Conservation (phyloP, 2,113 vertebrate species). For the Lichenostomus cassidix region DNA sequence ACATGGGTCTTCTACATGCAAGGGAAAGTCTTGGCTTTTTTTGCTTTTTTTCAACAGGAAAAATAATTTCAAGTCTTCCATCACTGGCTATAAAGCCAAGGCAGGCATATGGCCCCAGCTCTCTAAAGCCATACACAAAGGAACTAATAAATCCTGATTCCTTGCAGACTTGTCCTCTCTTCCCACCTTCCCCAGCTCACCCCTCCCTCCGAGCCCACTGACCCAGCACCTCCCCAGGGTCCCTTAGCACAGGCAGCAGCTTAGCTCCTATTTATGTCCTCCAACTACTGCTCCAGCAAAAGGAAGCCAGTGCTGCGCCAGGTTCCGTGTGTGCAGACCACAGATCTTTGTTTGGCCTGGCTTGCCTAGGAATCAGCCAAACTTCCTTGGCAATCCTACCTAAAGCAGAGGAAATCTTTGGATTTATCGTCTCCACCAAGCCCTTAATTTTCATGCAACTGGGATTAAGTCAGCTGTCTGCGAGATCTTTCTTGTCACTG, state of each 20-base stretch:
- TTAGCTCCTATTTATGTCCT: conserved; percentile 34
- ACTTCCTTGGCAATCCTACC: conserved; percentile 21
- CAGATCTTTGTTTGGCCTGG: conserved; percentile 7
- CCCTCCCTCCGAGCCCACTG: not conserved
- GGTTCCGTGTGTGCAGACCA: conserved; percentile 1
- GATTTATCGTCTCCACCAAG: not conserved
- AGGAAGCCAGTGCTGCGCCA: not conserved
- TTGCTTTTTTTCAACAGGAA: conserved; percentile 5
- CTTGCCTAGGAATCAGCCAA: not conserved
- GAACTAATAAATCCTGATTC: conserved; percentile 51
- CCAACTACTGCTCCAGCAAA: not conserved
- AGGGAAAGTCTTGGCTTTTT: not conserved
- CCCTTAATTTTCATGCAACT: conserved; percentile 3
- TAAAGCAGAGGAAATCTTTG: conserved; percentile 22
- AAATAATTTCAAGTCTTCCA: conserved; percentile 28
- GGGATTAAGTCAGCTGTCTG: not conserved
- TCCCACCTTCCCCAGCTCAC: conserved; percentile 15
- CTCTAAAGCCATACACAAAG: not conserved
- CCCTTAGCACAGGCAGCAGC: not conserved
- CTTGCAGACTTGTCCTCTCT: conserved; percentile 9
- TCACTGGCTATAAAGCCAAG: conserved; percentile 1
- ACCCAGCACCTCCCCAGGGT: not conserved
- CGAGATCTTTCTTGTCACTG: not conserved
- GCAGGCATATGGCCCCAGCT: not conserved
- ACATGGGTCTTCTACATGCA: not conserved